phyloP scores from a whole-genome alignment of 2,797 vertebrate species.

The Antrozous pallidus region DNA sequence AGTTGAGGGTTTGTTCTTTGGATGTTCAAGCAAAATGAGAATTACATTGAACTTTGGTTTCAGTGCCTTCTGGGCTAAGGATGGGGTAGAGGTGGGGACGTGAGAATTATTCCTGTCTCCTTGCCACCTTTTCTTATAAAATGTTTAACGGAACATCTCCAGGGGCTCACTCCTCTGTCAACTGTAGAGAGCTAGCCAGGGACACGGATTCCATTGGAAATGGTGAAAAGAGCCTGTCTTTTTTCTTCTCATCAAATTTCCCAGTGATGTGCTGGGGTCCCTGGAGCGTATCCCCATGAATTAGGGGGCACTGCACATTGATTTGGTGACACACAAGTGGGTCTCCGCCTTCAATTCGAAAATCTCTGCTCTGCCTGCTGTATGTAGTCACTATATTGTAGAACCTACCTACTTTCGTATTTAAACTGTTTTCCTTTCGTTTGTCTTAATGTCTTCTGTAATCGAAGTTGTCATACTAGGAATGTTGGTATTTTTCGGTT shows the following conservation, averaged over 20 bases:
- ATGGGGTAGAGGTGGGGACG: background rate
- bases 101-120: background rate
- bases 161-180: too few species aligned
- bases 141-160: background rate
- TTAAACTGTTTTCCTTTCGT: conserved; percentile 8
- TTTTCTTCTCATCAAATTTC: background rate
- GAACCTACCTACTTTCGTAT: background rate
- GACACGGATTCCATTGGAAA: background rate
- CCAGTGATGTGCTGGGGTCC: background rate
- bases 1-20: background rate
- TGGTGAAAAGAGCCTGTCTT: background rate
- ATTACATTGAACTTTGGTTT: background rate
- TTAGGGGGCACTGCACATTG: background rate
- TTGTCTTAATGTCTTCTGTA: background rate
- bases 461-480: background rate
- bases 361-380: background rate
- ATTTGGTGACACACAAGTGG: too few species aligned
- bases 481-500: background rate
- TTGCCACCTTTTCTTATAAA: background rate
- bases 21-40: background rate
- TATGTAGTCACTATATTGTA: background rate
- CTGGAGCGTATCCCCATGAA: background rate
- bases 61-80: background rate
- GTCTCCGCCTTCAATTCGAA: background rate
- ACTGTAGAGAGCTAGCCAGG: background rate